Conservation (phyloP, 2,797 vertebrate species). For the Crocidura indochinensis region DNA sequence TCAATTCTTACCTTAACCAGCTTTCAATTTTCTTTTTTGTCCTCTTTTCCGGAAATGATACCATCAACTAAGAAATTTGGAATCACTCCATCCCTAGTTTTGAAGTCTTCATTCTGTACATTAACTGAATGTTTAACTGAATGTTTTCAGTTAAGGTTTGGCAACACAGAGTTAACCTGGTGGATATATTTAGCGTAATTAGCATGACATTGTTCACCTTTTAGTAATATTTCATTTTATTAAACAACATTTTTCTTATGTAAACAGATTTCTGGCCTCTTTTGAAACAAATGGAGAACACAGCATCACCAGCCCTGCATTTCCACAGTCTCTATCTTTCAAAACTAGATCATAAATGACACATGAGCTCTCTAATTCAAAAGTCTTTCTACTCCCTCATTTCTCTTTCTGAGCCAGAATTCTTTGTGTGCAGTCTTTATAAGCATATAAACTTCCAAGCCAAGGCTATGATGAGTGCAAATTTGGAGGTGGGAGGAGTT, state of each 20-base stretch:
- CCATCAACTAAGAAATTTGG: neutral
- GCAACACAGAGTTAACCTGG: neutral
- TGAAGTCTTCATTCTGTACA: neutral
- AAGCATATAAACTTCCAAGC: neutral
- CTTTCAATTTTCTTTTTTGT: neutral
- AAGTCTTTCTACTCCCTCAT: neutral
- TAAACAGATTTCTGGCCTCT: slow-evolving; percentile 41
- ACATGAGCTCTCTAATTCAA: neutral
- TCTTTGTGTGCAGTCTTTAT: neutral
- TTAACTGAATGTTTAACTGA: neutral
- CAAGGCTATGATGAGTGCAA: too few relatives aligned
- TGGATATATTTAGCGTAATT: neutral
- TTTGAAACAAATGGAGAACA: slow-evolving; percentile 3
- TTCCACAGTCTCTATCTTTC: neutral
- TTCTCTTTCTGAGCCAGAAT: neutral
- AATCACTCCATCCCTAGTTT: neutral
- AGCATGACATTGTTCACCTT: neutral
- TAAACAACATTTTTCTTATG: neutral
- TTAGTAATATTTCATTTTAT: neutral
- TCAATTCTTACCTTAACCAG: neutral
- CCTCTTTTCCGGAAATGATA: neutral
- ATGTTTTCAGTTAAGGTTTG: neutral
- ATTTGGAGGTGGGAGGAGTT: too few relatives aligned
- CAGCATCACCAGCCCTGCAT: neutral
- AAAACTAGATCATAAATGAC: neutral